Evolutionary conservation across 2,113 vertebrate genomes (phyloP).

Genomic region (Nycticryphes semicollaris): DNA sequence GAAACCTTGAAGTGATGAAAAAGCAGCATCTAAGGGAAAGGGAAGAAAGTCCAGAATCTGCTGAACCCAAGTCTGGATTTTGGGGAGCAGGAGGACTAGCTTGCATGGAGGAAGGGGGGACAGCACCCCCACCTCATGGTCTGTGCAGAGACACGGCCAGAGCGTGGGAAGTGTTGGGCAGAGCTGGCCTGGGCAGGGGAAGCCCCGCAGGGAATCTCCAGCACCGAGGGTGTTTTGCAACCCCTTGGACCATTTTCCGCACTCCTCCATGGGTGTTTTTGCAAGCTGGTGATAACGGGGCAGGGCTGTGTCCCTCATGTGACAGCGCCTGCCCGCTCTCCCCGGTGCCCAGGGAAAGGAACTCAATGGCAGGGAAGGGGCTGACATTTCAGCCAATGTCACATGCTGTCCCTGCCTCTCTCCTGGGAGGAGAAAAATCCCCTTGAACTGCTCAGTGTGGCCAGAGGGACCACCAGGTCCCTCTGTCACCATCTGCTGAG

Average conservation of each 20-base stretch:
- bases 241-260: neutral
- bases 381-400: neutral
- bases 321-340: neutral
- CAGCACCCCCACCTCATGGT: fast-evolving
- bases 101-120: fast-evolving
- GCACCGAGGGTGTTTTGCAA: neutral
- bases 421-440: neutral
- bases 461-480: fast-evolving
- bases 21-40: neutral
- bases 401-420: neutral
- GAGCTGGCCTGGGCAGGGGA: fast-evolving
- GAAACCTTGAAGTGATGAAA: neutral
- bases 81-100: neutral
- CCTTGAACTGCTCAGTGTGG: fast-evolving
- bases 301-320: neutral
- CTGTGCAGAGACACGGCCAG: fast-evolving
- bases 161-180: neutral
- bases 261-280: neutral
- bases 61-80: neutral
- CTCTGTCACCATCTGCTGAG: fast-evolving
- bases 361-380: neutral
- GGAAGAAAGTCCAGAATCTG: fast-evolving
- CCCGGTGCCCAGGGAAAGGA: neutral
- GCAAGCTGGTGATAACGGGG: neutral
- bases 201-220: conserved; percentile 33